Percentiles rank a stretch among this genome's conserved stretches.
Evolutionary conservation across 2,797 vertebrate species (phyloP).

Genomic region (Darevskia nairensis): DNA sequence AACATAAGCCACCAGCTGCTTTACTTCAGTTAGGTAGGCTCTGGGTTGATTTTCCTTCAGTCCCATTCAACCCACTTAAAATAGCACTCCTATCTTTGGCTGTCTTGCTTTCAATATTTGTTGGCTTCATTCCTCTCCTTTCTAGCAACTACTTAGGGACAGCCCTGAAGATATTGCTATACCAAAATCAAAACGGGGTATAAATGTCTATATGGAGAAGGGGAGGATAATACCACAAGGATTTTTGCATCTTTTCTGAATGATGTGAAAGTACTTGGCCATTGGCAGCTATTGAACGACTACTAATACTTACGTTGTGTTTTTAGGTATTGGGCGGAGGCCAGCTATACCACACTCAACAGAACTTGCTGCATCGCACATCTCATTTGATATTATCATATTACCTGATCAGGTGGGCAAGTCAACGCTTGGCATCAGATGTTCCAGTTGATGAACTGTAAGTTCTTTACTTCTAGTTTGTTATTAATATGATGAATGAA

Average conservation of each 20-base stretch:
- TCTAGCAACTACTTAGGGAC: too few species aligned
- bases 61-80: background rate
- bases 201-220: fast-evolving
- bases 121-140: too few species aligned
- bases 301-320: background rate
- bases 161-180: too few species aligned
- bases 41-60: background rate
- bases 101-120: background rate
- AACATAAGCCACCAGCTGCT: background rate
- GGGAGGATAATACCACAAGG: fast-evolving
- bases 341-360: conserved; percentile 90
- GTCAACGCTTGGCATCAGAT: conserved; percentile 84
- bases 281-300: background rate
- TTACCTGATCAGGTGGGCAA: conserved; percentile 88
- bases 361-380: conserved; percentile 91
- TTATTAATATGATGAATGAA: background rate
- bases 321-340: conserved; percentile 84
- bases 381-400: conserved; percentile 91
- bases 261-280: background rate
- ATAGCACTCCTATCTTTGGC: background rate
- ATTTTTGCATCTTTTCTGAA: background rate
- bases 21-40: background rate
- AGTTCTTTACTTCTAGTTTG: conserved; percentile 67
- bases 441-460: conserved; percentile 90
- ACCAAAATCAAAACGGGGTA: background rate